Evolutionary conservation across 64 coral and sea anemone genomes (phyloP), one percentile per base, ranked within the genome.

Genomic region (Hydrozoanthus tunicans): DNA sequence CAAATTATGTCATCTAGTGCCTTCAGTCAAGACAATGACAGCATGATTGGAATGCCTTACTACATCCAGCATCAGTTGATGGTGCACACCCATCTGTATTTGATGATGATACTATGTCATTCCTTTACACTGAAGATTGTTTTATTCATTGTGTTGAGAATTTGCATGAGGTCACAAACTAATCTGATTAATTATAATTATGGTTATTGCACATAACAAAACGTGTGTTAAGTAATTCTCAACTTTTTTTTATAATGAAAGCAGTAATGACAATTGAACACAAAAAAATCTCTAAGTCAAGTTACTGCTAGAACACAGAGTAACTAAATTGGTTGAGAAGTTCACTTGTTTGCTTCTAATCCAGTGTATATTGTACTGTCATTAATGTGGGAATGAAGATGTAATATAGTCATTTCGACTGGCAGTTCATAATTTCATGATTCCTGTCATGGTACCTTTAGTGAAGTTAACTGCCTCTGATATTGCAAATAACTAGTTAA

Each of bases 191-290:
- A 43, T 43, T 43, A 43, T 83, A 51, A 83, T 83, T 83, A 83
- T 25, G 62, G 80, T 82, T 81, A 83, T 83, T 83, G 81, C 67
- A 66, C 43, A 83, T 83, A 83, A 67, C 65, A 12, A 43, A 53
- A 54, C 7, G 53, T 52, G 25, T 60, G 20, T 68, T 83, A 66
- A 83, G 81, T 51, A 13, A 64, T 83, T 83, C 62, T 68, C 81
- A 20, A 68, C 81, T 83, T 83, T 60, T 83, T 83, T 83, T 83
- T 64, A 66, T 59, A 59, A 57, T 80, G 17, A 68, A 68, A 83
- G 62, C 62, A 65, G 53, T 65, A 15, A 83, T 26, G 27, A 83
- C 51, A 66, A 67, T 53, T 66, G 51, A 83, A 12, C 15, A 51
- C 25, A 17, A 23, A 14, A 64, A 66, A 83, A 62, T 83, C 67